Percentiles rank a stretch among this genome's conserved stretches.
These are phyloP conservation scores for Sternarchorhynchus goeldii DNA, from an alignment of 2,797 vertebrate genomes.

Conservation along the genomic window DNA sequence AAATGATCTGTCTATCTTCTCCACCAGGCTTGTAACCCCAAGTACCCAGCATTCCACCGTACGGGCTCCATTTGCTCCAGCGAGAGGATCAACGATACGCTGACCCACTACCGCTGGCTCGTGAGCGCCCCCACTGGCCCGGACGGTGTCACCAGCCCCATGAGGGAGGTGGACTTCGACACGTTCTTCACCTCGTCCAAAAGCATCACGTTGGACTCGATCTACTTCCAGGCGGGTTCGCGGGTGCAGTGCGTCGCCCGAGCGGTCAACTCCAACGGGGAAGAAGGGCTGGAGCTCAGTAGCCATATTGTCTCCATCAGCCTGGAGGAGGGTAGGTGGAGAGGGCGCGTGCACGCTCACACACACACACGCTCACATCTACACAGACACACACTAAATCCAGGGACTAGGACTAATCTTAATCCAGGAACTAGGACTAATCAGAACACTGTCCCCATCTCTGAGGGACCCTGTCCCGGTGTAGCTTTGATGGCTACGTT, in stretches of 20 bases:
- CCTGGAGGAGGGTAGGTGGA: constrained; percentile 81
- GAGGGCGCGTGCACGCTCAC: background rate
- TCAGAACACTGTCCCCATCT: too few relatives aligned
- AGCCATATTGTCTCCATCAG: constrained; percentile 82
- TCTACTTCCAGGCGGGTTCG: constrained; percentile 93
- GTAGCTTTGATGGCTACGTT: too few relatives aligned
- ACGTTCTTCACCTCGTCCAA: constrained; percentile 97
- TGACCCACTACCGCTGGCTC: constrained; percentile 91
- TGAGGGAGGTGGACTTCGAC: constrained; percentile 91
- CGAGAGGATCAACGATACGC: constrained; percentile 88
- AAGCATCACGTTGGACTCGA: constrained; percentile 88
- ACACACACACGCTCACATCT: background rate
- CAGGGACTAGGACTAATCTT: too few relatives aligned
- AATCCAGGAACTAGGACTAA: too few relatives aligned
- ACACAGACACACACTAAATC: too few relatives aligned
- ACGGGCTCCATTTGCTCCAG: constrained; percentile 90
- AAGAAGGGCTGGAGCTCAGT: constrained; percentile 88
- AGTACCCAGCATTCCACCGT: constrained; percentile 88
- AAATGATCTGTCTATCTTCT: background rate
- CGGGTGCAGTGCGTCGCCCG: constrained; percentile 89
- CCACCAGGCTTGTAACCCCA: constrained; percentile 88
- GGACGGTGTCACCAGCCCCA: constrained; percentile 88
- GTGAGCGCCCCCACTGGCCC: constrained; percentile 85
- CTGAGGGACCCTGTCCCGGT: too few relatives aligned
- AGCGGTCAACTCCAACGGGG: constrained; percentile 85